phyloP scores from a whole-genome alignment of 2,888 invertebrate species.

The Ochlodes sylvanus region DNA sequence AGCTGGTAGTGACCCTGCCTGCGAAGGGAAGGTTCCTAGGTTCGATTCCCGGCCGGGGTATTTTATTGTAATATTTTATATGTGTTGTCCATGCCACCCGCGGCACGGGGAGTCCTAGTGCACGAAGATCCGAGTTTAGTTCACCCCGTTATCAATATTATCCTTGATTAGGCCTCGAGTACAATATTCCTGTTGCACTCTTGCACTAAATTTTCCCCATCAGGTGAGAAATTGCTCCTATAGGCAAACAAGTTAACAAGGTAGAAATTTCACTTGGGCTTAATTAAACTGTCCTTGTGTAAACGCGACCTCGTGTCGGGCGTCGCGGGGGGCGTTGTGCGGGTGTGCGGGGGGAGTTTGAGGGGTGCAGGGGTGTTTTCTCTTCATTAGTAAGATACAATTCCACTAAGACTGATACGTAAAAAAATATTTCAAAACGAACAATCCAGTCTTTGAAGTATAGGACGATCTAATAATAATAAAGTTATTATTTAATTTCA shows the following conservation, averaged over 20 bases:
- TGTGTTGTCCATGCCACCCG: no score
- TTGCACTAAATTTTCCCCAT: background rate
- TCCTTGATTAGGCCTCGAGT: no score
- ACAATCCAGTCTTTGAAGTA: background rate
- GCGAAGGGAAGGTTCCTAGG: no score
- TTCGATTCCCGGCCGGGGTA: no score
- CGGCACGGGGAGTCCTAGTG: no score
- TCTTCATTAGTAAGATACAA: background rate
- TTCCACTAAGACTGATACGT: background rate
- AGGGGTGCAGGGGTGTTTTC: background rate
- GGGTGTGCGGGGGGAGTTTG: background rate
- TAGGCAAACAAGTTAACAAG: constrained; percentile 28
- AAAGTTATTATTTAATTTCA: no score
- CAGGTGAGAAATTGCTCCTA: constrained; percentile 21
- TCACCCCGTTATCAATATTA: no score
- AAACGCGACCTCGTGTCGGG: background rate
- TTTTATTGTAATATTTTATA: no score
- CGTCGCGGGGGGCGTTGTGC: background rate
- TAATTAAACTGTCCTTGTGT: constrained; percentile 19
- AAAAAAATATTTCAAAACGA: background rate
- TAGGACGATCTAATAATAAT: no score
- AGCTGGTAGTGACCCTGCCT: no score
- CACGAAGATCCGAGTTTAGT: no score
- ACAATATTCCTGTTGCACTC: background rate
- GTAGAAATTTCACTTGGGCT: constrained; percentile 15